phyloP scores from a whole-genome alignment of 2,797 vertebrate species.

The Myripristis murdjan region DNA sequence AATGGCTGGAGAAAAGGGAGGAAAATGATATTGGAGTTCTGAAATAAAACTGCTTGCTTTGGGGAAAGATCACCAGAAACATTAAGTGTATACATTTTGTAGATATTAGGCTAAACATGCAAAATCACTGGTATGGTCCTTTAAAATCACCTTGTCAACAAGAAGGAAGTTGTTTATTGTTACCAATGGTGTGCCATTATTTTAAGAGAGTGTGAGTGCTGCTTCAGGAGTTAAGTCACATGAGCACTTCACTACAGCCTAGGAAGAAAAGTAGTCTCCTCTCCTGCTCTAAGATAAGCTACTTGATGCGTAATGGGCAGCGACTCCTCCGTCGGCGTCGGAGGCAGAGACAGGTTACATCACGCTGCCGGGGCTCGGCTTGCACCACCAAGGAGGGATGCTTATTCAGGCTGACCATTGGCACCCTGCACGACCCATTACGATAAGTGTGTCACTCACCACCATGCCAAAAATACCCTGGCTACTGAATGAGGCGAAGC shows the following conservation, averaged over 20 bases:
- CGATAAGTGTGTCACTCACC: constrained; percentile 76
- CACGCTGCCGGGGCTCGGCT: constrained; percentile 29
- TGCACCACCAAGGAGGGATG: constrained; percentile 46
- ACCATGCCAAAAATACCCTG: constrained; percentile 73
- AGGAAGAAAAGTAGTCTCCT: not conserved
- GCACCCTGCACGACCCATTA: constrained; percentile 71
- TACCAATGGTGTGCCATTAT: constrained; percentile 7
- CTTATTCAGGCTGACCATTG: constrained; percentile 69
- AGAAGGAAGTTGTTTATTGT: constrained; percentile 32
- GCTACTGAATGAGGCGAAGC: constrained; percentile 65
- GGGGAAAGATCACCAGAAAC: too few species aligned
- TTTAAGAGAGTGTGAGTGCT: constrained; percentile 20
- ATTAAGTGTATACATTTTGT: too few species aligned
- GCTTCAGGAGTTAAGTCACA: constrained; percentile 39
- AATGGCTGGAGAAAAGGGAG: too few species aligned
- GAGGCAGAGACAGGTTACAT: constrained; percentile 45
- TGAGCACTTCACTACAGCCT: constrained; percentile 22
- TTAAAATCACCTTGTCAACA: not conserved
- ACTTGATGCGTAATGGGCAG: constrained; percentile 25
- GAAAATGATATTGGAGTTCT: too few species aligned
- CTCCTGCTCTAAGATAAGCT: constrained; percentile 46
- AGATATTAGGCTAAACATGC: too few species aligned
- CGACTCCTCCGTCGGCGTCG: constrained; percentile 25
- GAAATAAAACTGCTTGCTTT: too few species aligned
- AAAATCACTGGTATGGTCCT: too few species aligned